Conservation (phyloP, 1,140 invertebrate species). For the Oryzaephilus surinamensis region DNA sequence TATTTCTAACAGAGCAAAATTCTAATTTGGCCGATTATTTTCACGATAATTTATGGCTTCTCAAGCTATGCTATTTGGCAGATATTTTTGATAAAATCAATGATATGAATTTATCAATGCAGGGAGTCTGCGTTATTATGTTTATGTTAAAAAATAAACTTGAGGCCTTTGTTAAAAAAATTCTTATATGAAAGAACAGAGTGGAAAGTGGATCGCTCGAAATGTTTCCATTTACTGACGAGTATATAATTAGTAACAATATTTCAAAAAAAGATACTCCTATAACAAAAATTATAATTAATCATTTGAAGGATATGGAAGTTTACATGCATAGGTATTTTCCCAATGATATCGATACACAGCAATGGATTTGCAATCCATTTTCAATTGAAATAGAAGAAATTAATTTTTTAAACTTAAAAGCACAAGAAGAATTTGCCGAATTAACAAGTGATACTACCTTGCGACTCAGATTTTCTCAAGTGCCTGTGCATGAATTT, state of each 20-base stretch:
- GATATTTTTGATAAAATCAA: constrained; percentile 18
- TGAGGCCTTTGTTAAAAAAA: constrained; percentile 14
- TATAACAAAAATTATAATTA: too few species aligned
- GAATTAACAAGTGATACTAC: neutral
- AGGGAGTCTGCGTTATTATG: constrained; percentile 15
- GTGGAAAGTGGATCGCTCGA: neutral
- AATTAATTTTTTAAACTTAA: neutral
- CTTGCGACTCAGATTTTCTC: neutral
- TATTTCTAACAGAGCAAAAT: constrained; percentile 18
- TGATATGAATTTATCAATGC: constrained; percentile 15
- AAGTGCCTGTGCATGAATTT: too few species aligned
- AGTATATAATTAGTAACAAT: neutral
- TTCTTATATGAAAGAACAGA: constrained; percentile 13
- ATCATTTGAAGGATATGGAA: too few species aligned
- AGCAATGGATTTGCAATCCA: neutral
- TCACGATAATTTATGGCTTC: constrained; percentile 16
- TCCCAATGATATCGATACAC: neutral
- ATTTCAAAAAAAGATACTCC: too few species aligned
- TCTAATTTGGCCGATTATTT: constrained; percentile 14
- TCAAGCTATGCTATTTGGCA: constrained; percentile 17
- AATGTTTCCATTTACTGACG: neutral
- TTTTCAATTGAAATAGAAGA: neutral
- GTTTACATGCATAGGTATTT: too few species aligned
- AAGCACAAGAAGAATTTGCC: neutral
- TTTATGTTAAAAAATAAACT: constrained; percentile 18